Evolutionary conservation across 2,797 vertebrate species (phyloP), one percentile per base, ranked within the genome.

Genomic region (Sarcophilus harrisii): DNA sequence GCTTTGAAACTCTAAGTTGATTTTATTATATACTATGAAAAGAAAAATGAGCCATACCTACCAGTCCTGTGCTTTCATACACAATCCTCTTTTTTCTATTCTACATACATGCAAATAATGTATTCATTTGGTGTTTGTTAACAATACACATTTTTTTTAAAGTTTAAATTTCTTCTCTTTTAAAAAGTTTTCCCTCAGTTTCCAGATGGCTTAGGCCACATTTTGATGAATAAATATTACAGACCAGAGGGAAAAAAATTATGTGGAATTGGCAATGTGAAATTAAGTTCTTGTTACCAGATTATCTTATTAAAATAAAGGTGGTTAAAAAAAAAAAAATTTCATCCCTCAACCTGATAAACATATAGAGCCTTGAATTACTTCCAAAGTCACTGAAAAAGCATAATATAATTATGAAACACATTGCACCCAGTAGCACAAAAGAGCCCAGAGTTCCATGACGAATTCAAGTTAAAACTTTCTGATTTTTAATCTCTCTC

Each of bases 371-470:
- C n/a, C 55, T 14, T n/a, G 27, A 8, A 38, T 55, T 54, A 54
- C 16, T 45, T 57, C 52, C 45, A 57, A 57, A 18, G 9, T 81
- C 66, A 93, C 0, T 57, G 55, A 81, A 81, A 93, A 32, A 87
- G 54, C 4, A 58, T 81, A 24, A 55, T 21, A 87, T 10, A 81
- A 81, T 81, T 81, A 81, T 45, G 21, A 81, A 81, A 81, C 10
- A 45, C 38, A 45, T 81, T 81, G 8, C 32, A n/a, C 60, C 21
- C 30, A 96, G 45, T 30, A 93, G 58, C 54, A 95, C 94, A 28
- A 96, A 94, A 93, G 29, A 92, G 52, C 28, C 91, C 27, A 66
- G 24, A 95, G 95, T 91, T 93, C 9, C 29, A 93, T 52, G 96
- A 38, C 91, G 91, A 96, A 45, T 45, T 24, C 9, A 81, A 45